Base-by-base conservation (phyloP, 1,140 invertebrate genomes). In the Tetramorium alpestre region DNA sequence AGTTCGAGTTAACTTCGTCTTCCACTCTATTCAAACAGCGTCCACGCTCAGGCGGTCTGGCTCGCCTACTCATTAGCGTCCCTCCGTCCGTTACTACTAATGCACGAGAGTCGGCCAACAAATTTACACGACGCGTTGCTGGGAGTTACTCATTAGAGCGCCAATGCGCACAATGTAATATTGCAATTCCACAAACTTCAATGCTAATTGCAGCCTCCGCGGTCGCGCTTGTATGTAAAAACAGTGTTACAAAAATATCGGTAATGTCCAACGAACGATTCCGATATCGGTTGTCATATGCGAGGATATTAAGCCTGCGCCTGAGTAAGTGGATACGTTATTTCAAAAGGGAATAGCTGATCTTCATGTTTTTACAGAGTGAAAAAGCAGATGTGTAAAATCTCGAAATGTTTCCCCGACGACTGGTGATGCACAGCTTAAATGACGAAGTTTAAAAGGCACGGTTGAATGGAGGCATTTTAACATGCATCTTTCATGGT, bases 1-100 rank as follows among this genome's bases (percentile, higher is more conserved):
- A 60, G 54, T 75, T 84, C 54, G 80, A 84, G 80, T 84, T 84
- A 84, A 84, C 80, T 84, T 84, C 41, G 80, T 84, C 69, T 84
- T 84, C 41, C 80, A 58, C 69, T 75, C 69, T 60, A 84, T 75
- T 73, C 80, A 73, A 84, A 84, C 69, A 84, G 69, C 80, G 54
- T 84, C 69, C 80, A 84, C 54, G 54, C 25, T 82, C 67, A 51
- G 77, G n/a, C 78, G 51, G 76, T 81, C 64, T 16, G 54, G 44
- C 69, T 82, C 80, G 67, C 80, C 54, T 82, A 60, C 80, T 82
- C 80, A 82, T 82, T 82, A 82, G 80, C 80, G 80, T 72, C 54
- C 80, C 44, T 28, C 80, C 80, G 80, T 60, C 80, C 69, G 80
- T 84, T 84, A 73, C 69, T 82, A 82, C 80, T 84, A 84, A 84